Conservation (phyloP, 1,140 invertebrate species). For the Camponotus pennsylvanicus region DNA sequence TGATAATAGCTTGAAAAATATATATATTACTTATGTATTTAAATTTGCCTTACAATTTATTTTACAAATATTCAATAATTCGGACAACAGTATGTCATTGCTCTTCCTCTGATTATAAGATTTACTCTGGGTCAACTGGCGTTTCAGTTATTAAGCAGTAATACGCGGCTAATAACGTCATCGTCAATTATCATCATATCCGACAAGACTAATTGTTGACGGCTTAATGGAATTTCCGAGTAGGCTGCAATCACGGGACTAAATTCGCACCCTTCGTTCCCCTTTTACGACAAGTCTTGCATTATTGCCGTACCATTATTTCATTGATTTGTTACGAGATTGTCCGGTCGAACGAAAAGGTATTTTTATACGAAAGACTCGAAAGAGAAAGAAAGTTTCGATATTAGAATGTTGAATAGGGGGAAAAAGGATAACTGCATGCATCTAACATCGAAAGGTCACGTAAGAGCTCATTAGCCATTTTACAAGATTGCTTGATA, state of each 20-base stretch:
- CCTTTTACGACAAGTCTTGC: slow-evolving; percentile 10
- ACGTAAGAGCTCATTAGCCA: slow-evolving; percentile 51
- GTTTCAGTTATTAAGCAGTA: slow-evolving; percentile 64
- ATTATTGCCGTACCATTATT: slow-evolving; percentile 48
- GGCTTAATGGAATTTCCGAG: slow-evolving; percentile 71
- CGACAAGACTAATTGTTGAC: slow-evolving; percentile 42
- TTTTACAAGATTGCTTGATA: slow-evolving; percentile 47
- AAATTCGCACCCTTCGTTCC: slow-evolving; percentile 24
- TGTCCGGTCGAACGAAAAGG: neutral
- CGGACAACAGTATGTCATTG: neutral
- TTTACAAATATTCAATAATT: slow-evolving; percentile 1
- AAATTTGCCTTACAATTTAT: neutral
- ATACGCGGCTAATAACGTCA: slow-evolving; percentile 53
- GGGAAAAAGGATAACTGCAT: slow-evolving; percentile 29
- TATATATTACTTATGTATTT: neutral
- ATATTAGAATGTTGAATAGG: neutral
- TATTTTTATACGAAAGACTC: neutral
- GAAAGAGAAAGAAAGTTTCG: neutral
- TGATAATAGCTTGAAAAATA: neutral
- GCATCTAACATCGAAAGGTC: slow-evolving; percentile 8
- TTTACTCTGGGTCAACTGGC: slow-evolving; percentile 5
- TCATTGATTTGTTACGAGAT: slow-evolving; percentile 31
- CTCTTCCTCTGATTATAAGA: neutral
- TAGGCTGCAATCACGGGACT: slow-evolving; percentile 35
- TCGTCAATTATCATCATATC: slow-evolving; percentile 66